Conservation (phyloP, 2,113 vertebrate genomes). For the Ptychochromis oligacanthus region DNA sequence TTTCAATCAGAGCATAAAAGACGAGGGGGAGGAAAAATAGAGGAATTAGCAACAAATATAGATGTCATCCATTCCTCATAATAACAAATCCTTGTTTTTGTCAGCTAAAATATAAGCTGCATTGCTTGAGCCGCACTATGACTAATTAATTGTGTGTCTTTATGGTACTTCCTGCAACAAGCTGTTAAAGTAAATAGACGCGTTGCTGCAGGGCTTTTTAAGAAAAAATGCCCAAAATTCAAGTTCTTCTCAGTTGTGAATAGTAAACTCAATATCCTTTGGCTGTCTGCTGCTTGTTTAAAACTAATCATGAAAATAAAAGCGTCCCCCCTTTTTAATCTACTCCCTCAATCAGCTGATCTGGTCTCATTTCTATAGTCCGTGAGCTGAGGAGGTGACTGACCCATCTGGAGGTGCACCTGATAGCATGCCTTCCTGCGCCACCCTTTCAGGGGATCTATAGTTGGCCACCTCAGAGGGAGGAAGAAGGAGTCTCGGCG, state of each 20-base stretch:
- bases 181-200: neutral
- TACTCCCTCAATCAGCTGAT: neutral
- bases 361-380: neutral
- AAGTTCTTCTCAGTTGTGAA: neutral
- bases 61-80: slow-evolving; percentile 29
- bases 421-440: slow-evolving; percentile 58
- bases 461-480: slow-evolving; percentile 43
- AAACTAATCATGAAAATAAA: neutral
- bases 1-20: slow-evolving; percentile 43
- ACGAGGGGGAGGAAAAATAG: slow-evolving; percentile 10
- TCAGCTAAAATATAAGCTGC: neutral
- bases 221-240: neutral
- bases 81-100: slow-evolving; percentile 2
- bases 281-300: neutral
- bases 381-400: neutral
- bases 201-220: neutral
- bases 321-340: neutral
- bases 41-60: slow-evolving; percentile 28
- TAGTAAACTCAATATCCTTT: neutral
- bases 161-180: neutral
- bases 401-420: slow-evolving; percentile 48
- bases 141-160: neutral
- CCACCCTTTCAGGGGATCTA: slow-evolving; percentile 53
- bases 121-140: neutral
- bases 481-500: slow-evolving; percentile 25